Evolutionary conservation across 2,797 vertebrate species (phyloP).

Genomic region (Sarcophilus harrisii): DNA sequence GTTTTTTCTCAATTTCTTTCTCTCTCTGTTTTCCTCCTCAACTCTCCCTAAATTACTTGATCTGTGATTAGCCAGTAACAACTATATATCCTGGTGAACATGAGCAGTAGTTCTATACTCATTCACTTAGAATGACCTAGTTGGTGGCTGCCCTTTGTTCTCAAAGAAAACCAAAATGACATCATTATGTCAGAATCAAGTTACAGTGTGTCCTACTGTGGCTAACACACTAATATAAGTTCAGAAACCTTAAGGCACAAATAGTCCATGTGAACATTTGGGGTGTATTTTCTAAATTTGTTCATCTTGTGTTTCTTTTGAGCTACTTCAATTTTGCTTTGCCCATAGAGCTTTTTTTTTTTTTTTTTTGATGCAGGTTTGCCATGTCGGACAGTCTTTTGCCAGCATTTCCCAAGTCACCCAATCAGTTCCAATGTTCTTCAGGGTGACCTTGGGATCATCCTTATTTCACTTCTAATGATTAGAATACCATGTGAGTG

Average conservation of each 20-base stretch:
- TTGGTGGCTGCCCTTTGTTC: background rate
- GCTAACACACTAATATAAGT: background rate
- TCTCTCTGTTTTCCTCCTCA: background rate
- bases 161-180: background rate
- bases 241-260: background rate
- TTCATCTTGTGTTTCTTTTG: background rate
- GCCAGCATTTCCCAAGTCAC: background rate
- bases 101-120: background rate
- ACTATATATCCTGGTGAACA: background rate
- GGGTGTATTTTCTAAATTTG: background rate
- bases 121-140: background rate
- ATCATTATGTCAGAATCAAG: background rate
- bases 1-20: background rate
- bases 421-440: background rate
- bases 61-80: background rate
- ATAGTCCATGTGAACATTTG: background rate
- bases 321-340: background rate
- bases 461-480: background rate
- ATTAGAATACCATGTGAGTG: background rate
- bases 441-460: background rate
- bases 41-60: background rate
- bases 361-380: background rate
- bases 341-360: background rate
- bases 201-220: background rate
- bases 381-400: background rate